These are phyloP conservation scores for Drosophila mayri DNA, from an alignment of 1,140 invertebrate genomes.

Conservation along the genomic window DNA sequence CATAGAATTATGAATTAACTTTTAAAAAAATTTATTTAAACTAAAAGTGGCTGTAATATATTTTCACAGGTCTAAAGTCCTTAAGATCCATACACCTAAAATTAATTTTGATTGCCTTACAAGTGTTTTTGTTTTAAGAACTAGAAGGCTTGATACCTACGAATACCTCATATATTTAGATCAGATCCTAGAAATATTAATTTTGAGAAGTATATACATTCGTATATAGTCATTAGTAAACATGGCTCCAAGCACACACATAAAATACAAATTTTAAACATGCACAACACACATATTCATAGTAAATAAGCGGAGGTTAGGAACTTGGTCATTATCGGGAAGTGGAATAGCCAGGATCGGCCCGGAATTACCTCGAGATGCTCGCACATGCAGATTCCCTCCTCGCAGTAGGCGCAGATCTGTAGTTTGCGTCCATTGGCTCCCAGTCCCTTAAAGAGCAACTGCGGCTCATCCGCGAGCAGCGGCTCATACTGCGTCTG, in stretches of 20 bases:
- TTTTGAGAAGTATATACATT: neutral
- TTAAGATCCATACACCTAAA: neutral
- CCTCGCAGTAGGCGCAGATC: slow-evolving; percentile 82
- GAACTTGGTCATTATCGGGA: neutral
- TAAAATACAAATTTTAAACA: slow-evolving; percentile 6
- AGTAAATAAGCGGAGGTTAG: slow-evolving; percentile 2
- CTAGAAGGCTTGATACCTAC: neutral
- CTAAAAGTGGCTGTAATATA: neutral
- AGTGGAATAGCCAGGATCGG: slow-evolving; percentile 1
- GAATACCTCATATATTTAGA: too few species aligned
- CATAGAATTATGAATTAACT: neutral
- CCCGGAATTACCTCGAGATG: slow-evolving; percentile 82
- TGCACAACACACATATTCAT: slow-evolving; percentile 13
- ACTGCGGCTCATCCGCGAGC: slow-evolving; percentile 75
- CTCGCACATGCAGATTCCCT: slow-evolving; percentile 84
- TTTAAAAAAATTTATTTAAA: too few species aligned
- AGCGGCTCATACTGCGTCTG: slow-evolving; percentile 79
- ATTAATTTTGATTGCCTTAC: neutral
- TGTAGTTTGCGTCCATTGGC: slow-evolving; percentile 72
- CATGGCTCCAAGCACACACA: slow-evolving; percentile 6
- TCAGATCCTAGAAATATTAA: neutral
- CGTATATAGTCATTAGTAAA: too few species aligned
- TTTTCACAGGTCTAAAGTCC: neutral
- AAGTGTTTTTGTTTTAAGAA: neutral
- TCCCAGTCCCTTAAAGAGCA: slow-evolving; percentile 76